A percentile compares a stretch with the other conserved stretches of the same genome.
phyloP scores from a whole-genome alignment of 2,797 vertebrate genomes.

The Catharus ustulatus region DNA sequence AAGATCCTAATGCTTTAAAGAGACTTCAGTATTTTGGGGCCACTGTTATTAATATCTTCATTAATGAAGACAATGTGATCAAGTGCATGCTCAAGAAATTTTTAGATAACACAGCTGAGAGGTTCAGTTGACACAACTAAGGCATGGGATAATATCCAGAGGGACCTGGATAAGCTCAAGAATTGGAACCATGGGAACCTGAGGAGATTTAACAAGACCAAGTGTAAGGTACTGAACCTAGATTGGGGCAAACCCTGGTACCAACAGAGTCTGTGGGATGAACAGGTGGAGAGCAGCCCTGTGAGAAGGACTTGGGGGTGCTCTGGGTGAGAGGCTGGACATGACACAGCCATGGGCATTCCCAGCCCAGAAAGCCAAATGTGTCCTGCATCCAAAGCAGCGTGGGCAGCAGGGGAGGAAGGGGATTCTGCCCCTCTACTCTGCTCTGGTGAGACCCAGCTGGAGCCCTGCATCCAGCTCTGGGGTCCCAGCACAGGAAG shows the following conservation, averaged over 20 bases:
- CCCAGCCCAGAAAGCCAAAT: neutral
- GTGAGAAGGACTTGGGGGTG: neutral
- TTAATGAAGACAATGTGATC: neutral
- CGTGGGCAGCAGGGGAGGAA: accelerated
- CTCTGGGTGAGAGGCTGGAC: neutral
- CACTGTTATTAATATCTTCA: neutral
- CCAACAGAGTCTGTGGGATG: accelerated
- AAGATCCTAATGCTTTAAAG: neutral
- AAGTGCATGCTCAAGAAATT: neutral
- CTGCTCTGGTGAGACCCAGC: neutral
- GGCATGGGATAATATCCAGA: neutral
- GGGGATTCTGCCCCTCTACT: neutral
- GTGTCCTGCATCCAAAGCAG: neutral
- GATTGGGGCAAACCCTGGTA: accelerated
- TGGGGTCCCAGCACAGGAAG: neutral
- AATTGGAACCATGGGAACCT: neutral
- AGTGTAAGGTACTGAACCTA: no score
- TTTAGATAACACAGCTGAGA: neutral
- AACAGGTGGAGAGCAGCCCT: neutral
- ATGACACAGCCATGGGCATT: neutral
- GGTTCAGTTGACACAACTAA: neutral
- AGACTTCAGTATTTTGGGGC: neutral
- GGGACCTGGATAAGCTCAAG: neutral
- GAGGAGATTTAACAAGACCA: neutral
- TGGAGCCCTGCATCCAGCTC: neutral